phyloP scores from a whole-genome alignment of 2,797 vertebrate species.

The Bradypodion pumilum region DNA sequence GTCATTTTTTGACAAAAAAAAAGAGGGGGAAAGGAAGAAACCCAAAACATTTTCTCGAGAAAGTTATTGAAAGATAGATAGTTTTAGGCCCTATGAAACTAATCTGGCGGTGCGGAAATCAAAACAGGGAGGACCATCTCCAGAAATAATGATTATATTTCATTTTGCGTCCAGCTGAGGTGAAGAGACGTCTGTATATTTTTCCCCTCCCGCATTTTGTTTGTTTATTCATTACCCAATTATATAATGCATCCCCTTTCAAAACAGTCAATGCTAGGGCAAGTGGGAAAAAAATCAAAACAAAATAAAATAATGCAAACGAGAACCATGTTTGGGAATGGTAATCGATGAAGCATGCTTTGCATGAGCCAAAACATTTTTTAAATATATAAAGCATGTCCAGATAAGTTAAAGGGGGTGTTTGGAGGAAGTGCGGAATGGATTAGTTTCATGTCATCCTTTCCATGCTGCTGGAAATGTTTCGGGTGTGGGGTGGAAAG shows the following conservation, averaged over 20 bases:
- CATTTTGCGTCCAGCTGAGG: constrained; percentile 24
- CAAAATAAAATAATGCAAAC: not conserved
- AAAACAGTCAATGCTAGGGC: constrained; percentile 3
- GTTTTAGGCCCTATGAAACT: constrained; percentile 78
- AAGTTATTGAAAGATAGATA: constrained; percentile 67
- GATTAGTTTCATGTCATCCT: constrained; percentile 33
- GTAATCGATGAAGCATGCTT: constrained; percentile 36
- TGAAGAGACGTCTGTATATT: not conserved
- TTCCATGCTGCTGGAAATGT: not conserved
- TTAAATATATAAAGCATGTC: constrained; percentile 26
- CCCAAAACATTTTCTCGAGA: constrained; percentile 2
- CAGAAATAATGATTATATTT: constrained; percentile 46
- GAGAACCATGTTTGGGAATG: constrained; percentile 35
- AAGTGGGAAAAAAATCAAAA: constrained; percentile 3
- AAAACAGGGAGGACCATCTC: constrained; percentile 41
- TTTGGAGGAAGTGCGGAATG: constrained; percentile 23
- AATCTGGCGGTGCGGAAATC: constrained; percentile 80
- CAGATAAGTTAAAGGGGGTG: no score
- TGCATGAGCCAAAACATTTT: constrained; percentile 21
- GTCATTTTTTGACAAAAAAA: not conserved
- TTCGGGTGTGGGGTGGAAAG: constrained; percentile 41
- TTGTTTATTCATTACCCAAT: constrained; percentile 32
- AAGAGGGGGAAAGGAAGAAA: no score
- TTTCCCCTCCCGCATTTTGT: not conserved
- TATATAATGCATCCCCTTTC: constrained; percentile 7